Percentiles rank a stretch among this genome's conserved stretches.
phyloP scores from a whole-genome alignment of 2,888 invertebrate species.

The Andrena trimmerana region DNA sequence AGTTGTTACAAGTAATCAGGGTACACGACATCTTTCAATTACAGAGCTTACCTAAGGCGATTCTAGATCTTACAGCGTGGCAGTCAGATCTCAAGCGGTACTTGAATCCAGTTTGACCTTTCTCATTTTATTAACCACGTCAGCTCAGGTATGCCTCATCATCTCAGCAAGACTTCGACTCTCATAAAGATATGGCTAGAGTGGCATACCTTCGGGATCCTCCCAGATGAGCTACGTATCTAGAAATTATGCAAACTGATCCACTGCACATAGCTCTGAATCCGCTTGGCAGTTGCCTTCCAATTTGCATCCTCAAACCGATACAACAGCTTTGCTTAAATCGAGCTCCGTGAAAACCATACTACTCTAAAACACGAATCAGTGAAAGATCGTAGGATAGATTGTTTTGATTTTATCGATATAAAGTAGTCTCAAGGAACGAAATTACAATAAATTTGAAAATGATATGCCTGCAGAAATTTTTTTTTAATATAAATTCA shows the following conservation, averaged over 20 bases:
- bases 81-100: conserved; percentile 60
- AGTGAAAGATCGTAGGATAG: too few species aligned
- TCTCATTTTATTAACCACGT: conserved; percentile 80
- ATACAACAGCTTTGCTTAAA: too few species aligned
- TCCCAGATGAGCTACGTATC: conserved; percentile 71
- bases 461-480: too few species aligned
- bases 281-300: conserved; percentile 26
- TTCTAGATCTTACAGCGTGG: conserved; percentile 48
- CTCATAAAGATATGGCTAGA: conserved; percentile 67
- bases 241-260: conserved; percentile 75
- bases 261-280: conserved; percentile 39
- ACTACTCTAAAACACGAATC: too few species aligned
- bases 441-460: too few species aligned
- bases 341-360: too few species aligned
- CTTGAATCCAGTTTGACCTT: conserved; percentile 79
- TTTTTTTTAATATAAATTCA: too few species aligned
- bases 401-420: too few species aligned
- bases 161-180: conserved; percentile 63
- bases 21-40: conserved; percentile 5
- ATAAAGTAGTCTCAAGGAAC: too few species aligned
- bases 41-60: conserved; percentile 45
- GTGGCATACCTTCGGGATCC: conserved; percentile 77
- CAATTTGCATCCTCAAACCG: conserved; percentile 9
- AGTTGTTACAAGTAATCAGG: neutral
- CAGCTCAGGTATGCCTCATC: conserved; percentile 75